phyloP scores from a whole-genome alignment of 2,888 invertebrate species.

The Desoria tigrina region DNA sequence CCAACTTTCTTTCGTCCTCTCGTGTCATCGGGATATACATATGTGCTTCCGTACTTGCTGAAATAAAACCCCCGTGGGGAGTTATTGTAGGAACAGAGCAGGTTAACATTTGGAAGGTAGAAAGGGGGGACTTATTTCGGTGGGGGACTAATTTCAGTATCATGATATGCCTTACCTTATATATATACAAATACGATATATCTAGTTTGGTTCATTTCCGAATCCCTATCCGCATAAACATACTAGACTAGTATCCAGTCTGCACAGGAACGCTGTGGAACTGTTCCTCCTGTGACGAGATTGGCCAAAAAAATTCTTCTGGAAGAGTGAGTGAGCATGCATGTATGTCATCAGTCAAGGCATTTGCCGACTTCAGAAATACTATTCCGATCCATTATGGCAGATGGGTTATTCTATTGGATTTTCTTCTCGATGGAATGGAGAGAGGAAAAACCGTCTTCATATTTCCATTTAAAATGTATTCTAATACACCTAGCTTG shows the following conservation, averaged over 20 bases:
- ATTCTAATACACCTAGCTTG: neutral
- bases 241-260: neutral
- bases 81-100: too few species aligned
- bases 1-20: too few species aligned
- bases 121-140: too few species aligned
- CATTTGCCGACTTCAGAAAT: conserved; percentile 39
- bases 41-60: too few species aligned
- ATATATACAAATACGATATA: neutral
- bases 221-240: conserved; percentile 5
- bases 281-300: neutral
- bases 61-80: too few species aligned
- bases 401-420: conserved; percentile 44
- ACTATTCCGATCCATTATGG: conserved; percentile 41
- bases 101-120: too few species aligned
- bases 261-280: neutral
- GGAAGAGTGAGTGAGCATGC: conserved; percentile 11
- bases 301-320: conserved; percentile 16
- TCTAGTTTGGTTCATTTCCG: neutral
- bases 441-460: conserved; percentile 4
- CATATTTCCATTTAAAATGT: neutral
- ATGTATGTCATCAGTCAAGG: conserved; percentile 43
- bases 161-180: too few species aligned
- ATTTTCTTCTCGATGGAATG: conserved; percentile 40
- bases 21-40: too few species aligned
- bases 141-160: too few species aligned